Percentiles rank a stretch among this genome's conserved stretches.
Conservation (phyloP, 23 tunicate genomes). For the Halocynthia roretzi region DNA sequence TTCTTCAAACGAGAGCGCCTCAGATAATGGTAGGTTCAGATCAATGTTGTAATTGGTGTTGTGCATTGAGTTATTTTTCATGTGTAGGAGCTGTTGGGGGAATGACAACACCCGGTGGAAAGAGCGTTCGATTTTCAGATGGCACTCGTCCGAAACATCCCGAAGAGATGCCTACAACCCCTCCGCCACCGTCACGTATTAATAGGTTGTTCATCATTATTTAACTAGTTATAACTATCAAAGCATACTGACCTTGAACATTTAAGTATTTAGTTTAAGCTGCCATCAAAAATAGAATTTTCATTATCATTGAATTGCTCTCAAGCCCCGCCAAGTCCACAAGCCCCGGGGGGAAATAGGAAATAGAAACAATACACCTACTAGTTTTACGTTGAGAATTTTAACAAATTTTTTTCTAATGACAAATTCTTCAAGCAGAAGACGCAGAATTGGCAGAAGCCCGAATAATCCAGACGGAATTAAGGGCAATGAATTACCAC, state of each 20-base stretch:
- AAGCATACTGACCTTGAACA: too few species aligned
- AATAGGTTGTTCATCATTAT: slow-evolving; percentile 2
- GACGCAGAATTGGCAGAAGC: too few species aligned
- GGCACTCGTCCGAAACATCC: slow-evolving; percentile 88
- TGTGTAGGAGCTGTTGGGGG: slow-evolving; percentile 9
- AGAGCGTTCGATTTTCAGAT: slow-evolving; percentile 81
- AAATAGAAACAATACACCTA: too few species aligned
- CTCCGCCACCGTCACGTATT: slow-evolving; percentile 51
- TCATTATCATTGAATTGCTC: background rate
- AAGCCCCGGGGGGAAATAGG: background rate
- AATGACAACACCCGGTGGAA: slow-evolving; percentile 4
- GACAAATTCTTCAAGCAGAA: too few species aligned
- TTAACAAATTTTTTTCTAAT: too few species aligned
- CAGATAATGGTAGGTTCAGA: too few species aligned
- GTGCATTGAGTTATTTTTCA: background rate
- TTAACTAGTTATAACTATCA: too few species aligned
- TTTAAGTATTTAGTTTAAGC: too few species aligned
- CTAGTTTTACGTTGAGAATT: too few species aligned
- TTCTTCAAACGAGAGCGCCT: too few species aligned
- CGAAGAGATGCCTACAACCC: slow-evolving; percentile 51
- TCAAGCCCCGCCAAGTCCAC: background rate
- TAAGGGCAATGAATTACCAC: slow-evolving; percentile 5
- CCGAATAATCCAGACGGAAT: too few species aligned
- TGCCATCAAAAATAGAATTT: background rate
- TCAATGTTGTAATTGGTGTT: too few species aligned